Conservation (phyloP, 1,140 invertebrate species). For the Tachypleus tridentatus region DNA sequence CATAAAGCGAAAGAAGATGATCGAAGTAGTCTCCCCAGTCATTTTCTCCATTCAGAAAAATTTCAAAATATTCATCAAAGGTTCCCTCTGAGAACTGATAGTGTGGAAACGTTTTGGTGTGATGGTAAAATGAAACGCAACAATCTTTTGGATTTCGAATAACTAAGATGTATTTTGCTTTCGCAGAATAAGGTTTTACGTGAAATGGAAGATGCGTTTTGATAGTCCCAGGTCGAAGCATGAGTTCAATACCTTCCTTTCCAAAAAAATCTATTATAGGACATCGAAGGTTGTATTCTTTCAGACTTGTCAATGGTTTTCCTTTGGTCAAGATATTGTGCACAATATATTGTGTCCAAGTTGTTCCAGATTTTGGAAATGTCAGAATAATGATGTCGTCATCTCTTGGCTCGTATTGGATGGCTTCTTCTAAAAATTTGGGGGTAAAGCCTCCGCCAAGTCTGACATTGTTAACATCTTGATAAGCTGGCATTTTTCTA, state of each 20-base stretch:
- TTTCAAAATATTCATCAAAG: slow-evolving; percentile 19
- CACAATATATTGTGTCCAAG: too few species aligned
- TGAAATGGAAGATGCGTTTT: slow-evolving; percentile 64
- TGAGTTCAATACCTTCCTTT: slow-evolving; percentile 1
- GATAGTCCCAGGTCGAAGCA: not conserved
- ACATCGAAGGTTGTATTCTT: too few species aligned
- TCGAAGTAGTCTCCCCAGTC: slow-evolving; percentile 22
- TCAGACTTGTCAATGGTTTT: too few species aligned
- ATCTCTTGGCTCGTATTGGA: too few species aligned
- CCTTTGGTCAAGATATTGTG: too few species aligned
- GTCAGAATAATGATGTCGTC: too few species aligned
- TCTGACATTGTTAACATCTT: too few species aligned
- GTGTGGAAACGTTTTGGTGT: slow-evolving; percentile 41
- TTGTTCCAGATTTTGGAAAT: too few species aligned
- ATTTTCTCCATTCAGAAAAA: slow-evolving; percentile 10
- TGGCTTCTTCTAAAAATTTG: too few species aligned
- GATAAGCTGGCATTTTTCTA: too few species aligned
- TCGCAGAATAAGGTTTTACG: slow-evolving; percentile 42
- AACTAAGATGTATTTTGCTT: slow-evolving; percentile 44
- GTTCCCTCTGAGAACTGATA: slow-evolving; percentile 3
- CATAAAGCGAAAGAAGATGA: slow-evolving; percentile 27
- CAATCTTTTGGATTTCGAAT: slow-evolving; percentile 75
- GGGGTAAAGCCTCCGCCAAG: too few species aligned
- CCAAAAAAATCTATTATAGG: not conserved
- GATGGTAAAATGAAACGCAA: slow-evolving; percentile 67